Evolutionary conservation across 1,140 invertebrate genomes (phyloP), one percentile per base, ranked within the genome.

Genomic region (Pollicipes pollicipes): DNA sequence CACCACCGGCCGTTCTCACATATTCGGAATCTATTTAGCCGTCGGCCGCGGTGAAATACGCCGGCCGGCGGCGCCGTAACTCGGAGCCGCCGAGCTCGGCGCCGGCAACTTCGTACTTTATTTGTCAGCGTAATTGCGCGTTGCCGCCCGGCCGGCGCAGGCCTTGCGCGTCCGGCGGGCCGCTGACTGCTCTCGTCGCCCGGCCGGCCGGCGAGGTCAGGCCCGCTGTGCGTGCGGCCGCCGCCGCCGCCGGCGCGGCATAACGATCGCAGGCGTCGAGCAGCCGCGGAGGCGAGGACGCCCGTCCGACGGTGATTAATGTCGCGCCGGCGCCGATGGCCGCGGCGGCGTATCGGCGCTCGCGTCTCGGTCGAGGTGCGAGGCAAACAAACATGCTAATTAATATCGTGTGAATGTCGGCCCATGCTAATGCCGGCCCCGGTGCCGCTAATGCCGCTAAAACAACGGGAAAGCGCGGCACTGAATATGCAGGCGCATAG

Each of bases 301-400:
- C 24, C 45, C 2, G 45, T 58, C 45, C 45, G 2, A 21, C 45
- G 13, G 24, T 58, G 45, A 58, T 21, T 58, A 58, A 58, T 58
- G 45, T 3, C 45, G 13, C 45, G 2, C 6, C 6, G 45, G 2
- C 45, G 45, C 13, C 45, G 2, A 35, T 6, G 6, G 21, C 45
- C 6, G 2, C 17, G 10, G 45, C 45, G 45, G 13, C 45, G 21
- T 24, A 58, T 58, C 45, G 45, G 24, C 45, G 2, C 6, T 6
- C 45, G n/a, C 45, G 45, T 58, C 45, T 35, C 10, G 45, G 10
- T 35, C 8, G 45, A 58, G 45, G 45, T 58, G 45, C 45, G 45
- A 58, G 45, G 21, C 45, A 58, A 58, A 58, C 45, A 58, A 58
- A 58, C 45, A 58, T 58, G 45, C 45, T 58, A 58, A 58, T 58